These are phyloP conservation scores for Archaeoteleia sp. DNA, from an alignment of 2,888 invertebrate genomes.

Conservation along the genomic window DNA sequence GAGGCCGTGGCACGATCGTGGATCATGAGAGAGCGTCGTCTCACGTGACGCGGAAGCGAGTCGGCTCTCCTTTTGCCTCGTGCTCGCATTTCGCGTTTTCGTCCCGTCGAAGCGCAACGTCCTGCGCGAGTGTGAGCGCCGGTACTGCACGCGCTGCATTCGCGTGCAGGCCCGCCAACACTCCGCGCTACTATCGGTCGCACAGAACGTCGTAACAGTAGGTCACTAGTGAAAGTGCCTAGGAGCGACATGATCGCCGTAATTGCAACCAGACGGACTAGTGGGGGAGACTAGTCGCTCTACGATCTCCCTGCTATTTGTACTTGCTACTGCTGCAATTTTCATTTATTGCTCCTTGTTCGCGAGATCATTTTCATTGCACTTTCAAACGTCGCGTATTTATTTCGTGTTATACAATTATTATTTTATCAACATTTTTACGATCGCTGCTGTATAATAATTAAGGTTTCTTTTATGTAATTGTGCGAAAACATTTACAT, in stretches of 20 bases:
- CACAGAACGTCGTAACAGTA: slow-evolving; percentile 64
- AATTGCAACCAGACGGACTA: slow-evolving; percentile 60
- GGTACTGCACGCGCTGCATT: slow-evolving; percentile 18
- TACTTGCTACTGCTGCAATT: slow-evolving; percentile 30
- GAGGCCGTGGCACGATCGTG: too few relatives aligned
- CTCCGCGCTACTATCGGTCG: slow-evolving; percentile 42
- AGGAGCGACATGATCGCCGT: slow-evolving; percentile 67
- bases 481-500: too few relatives aligned
- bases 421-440: too few relatives aligned
- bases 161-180: slow-evolving; percentile 29
- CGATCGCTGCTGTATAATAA: too few relatives aligned
- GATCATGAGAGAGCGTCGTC: too few relatives aligned
- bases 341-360: too few relatives aligned
- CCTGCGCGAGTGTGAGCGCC: slow-evolving; percentile 31
- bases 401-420: too few relatives aligned
- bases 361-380: too few relatives aligned
- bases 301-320: slow-evolving; percentile 64
- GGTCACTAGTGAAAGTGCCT: slow-evolving; percentile 74
- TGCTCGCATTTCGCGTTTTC: slow-evolving; percentile 33
- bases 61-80: slow-evolving; percentile 10
- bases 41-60: slow-evolving; percentile 37
- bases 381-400: too few relatives aligned
- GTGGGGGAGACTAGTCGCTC: slow-evolving; percentile 57
- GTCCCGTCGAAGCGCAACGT: slow-evolving; percentile 3
- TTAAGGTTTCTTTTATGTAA: too few relatives aligned